Percentiles rank a stretch among this genome's conserved stretches.
These are phyloP conservation scores for Hyposoter didymator DNA, from an alignment of 2,888 invertebrate species.

Conservation along the genomic window DNA sequence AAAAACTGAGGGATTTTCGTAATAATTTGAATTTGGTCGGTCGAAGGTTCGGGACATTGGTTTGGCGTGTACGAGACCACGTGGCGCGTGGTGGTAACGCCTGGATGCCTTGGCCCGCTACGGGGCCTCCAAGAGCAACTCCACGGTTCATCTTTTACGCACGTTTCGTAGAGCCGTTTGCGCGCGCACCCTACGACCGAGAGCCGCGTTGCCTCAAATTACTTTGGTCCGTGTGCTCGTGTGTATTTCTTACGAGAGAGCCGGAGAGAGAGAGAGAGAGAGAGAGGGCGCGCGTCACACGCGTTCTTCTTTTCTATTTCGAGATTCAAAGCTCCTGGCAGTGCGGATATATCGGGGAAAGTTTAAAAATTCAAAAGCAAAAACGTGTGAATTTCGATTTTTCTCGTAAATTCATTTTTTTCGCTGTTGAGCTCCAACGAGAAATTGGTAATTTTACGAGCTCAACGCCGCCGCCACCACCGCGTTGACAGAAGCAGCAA, in stretches of 20 bases:
- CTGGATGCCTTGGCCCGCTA: constrained; percentile 67
- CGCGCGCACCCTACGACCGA: constrained; percentile 45
- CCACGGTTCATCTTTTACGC: constrained; percentile 64
- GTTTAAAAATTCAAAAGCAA: constrained; percentile 32
- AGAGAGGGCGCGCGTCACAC: neutral
- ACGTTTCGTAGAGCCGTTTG: constrained; percentile 36
- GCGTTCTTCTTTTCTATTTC: constrained; percentile 55
- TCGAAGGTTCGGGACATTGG: neutral
- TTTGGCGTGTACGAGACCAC: constrained; percentile 61
- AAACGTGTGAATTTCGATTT: constrained; percentile 4
- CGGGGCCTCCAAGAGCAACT: constrained; percentile 69
- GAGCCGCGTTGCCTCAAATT: constrained; percentile 50
- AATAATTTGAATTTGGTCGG: too few relatives aligned
- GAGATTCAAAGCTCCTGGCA: constrained; percentile 39
- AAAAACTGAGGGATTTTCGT: too few relatives aligned
- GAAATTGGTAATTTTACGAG: constrained; percentile 40
- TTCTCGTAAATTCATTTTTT: neutral
- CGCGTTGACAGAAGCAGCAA: constrained; percentile 23
- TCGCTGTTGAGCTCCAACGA: neutral
- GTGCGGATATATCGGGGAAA: constrained; percentile 37
- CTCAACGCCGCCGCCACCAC: neutral
- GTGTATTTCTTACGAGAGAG: constrained; percentile 15
- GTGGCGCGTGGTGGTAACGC: constrained; percentile 67
- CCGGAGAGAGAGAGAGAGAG: constrained; percentile 5
- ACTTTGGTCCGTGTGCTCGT: constrained; percentile 8